A percentile compares a stretch with the other conserved stretches of the same genome.
These are phyloP conservation scores for Oostethus manadensis DNA, from an alignment of 2,113 vertebrate genomes.

Conservation along the genomic window DNA sequence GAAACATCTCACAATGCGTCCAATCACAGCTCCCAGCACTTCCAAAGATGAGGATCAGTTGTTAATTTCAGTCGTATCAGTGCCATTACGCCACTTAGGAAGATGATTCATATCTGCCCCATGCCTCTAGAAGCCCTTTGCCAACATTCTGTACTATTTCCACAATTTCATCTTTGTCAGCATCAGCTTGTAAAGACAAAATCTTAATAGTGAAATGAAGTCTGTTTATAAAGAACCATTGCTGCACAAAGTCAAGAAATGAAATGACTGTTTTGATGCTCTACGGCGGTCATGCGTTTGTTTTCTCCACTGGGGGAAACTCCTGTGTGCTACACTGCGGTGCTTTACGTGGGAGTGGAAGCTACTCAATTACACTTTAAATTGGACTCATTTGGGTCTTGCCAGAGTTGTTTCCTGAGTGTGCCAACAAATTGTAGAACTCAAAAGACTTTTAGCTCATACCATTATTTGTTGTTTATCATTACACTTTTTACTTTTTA, in stretches of 20 bases:
- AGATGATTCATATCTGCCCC: too few species aligned
- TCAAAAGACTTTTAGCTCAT: background rate
- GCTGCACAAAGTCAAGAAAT: conserved; percentile 40
- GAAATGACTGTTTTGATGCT: conserved; percentile 53
- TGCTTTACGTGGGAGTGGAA: conserved; percentile 26
- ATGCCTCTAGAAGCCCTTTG: too few species aligned
- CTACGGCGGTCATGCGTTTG: conserved; percentile 36
- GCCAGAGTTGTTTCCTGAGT: background rate
- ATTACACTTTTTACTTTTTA: too few species aligned
- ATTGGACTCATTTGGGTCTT: background rate
- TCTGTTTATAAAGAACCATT: conserved; percentile 2
- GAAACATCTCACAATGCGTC: too few species aligned
- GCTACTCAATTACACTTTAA: conserved; percentile 17
- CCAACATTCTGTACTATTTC: too few species aligned
- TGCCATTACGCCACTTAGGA: too few species aligned
- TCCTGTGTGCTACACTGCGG: conserved; percentile 30
- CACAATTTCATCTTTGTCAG: too few species aligned
- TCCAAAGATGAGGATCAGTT: too few species aligned
- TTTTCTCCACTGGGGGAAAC: conserved; percentile 34
- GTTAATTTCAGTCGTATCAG: too few species aligned
- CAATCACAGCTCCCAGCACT: too few species aligned
- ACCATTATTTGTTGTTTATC: too few species aligned
- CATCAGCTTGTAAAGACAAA: too few species aligned
- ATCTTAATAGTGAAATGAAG: background rate
- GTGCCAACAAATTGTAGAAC: background rate